Base-by-base conservation (phyloP, 2,113 vertebrate species). In the Psittacus erithacus region DNA sequence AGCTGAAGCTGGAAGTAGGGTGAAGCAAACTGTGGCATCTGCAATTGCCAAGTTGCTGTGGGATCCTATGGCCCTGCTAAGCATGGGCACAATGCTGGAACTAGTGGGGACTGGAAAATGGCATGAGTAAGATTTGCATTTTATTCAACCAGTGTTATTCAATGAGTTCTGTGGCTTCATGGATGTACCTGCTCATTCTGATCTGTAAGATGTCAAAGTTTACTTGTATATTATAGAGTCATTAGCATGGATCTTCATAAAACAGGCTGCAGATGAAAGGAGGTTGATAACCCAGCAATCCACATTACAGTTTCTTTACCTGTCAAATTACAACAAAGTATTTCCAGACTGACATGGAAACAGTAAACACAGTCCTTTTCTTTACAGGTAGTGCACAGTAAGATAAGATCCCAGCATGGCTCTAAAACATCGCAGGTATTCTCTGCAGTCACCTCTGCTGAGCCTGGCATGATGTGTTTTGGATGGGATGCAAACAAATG, bases 201-300 rank as follows among this genome's bases (percentile, higher is more conserved):
- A 74, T n/a, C 24, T 67, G 11, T 59, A 63, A 68, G 43, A 53
- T 57, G 16, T 6, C 23, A 14, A 28, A n/a, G 25, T 73, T 55
- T 73, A 22, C 9, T 3, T 13, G 7, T 20, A 7, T 20, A 6
- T 23, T 38, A 41, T 5, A 17, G 28, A 73, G 15, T n/a, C 0
- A 0, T 46, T 88, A 12, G 4, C 28, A 20, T 76, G 46, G 19
- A 60, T 44, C 13, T 71, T 43, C 35, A n/a, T 31, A 33, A 85
- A 91, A 43, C 7, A 80, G 46, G 20, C 24, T 77, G 60, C 59
- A 63, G 22, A 20, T 55, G 71, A 67, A 67, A 92, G 25, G n/a
- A 69, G 12, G 14, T 57, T 47, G 80, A 22, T 33, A 64, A 12
- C 50, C 71, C 64, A 87, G 20, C 18, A 47, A 44, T 17, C 2